These are phyloP conservation scores for Cyrtonyx montezumae DNA, from an alignment of 2,113 vertebrate genomes.

Conservation along the genomic window DNA sequence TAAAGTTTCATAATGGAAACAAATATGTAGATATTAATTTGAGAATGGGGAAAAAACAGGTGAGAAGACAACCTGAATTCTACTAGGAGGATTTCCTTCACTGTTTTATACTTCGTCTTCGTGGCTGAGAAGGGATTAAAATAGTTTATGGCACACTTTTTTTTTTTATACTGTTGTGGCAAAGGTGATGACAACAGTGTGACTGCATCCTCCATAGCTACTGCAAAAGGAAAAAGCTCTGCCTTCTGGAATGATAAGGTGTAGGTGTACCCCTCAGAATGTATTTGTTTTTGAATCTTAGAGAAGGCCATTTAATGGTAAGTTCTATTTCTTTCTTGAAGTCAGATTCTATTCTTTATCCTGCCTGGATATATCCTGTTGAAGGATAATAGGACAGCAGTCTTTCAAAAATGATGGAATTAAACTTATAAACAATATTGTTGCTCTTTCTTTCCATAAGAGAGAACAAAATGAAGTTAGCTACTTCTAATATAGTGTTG, in stretches of 20 bases:
- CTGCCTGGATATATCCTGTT: neutral
- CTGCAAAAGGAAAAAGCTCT: neutral
- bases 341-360: neutral
- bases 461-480: neutral
- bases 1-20: neutral
- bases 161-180: neutral
- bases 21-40: neutral
- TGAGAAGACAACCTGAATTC: neutral
- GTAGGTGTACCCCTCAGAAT: neutral
- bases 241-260: neutral
- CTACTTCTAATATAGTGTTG: neutral
- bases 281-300: neutral
- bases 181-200: conserved; percentile 2
- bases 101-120: neutral
- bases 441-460: neutral
- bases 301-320: neutral
- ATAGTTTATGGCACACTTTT: neutral
- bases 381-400: neutral
- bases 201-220: neutral
- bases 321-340: neutral
- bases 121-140: neutral
- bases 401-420: neutral
- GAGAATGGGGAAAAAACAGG: neutral
- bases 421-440: neutral
- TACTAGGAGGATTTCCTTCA: neutral